These are phyloP conservation scores for Thaleichthys pacificus DNA, from an alignment of 2,797 vertebrate genomes.

Conservation along the genomic window DNA sequence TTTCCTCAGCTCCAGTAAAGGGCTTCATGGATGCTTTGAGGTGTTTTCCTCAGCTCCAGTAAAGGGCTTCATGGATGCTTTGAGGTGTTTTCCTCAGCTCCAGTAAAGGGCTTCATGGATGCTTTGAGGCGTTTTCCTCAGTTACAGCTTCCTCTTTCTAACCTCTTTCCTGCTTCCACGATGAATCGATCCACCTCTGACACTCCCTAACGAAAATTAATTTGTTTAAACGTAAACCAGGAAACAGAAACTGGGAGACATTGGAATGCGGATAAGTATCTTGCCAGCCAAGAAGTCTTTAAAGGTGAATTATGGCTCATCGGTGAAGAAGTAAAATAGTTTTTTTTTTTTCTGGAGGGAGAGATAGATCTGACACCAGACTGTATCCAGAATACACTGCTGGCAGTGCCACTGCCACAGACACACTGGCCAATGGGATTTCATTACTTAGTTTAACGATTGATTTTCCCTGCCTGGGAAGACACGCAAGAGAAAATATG, in stretches of 20 bases:
- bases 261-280: conserved; percentile 44
- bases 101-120: conserved; percentile 6
- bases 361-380: conserved; percentile 14
- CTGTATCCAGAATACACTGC: conserved; percentile 39
- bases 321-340: conserved; percentile 40
- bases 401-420: conserved; percentile 38
- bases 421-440: conserved; percentile 33
- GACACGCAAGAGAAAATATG: conserved; percentile 43
- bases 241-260: conserved; percentile 20
- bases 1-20: conserved; percentile 21
- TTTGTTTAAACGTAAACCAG: conserved; percentile 41
- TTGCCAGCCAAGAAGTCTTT: conserved; percentile 21
- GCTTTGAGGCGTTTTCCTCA: conserved; percentile 6
- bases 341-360: conserved; percentile 41
- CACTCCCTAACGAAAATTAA: conserved; percentile 25
- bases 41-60: conserved; percentile 16
- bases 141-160: conserved; percentile 12
- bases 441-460: conserved; percentile 60
- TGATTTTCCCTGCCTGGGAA: conserved; percentile 53
- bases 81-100: conserved; percentile 5
- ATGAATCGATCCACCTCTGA: conserved; percentile 20
- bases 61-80: background rate
- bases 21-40: background rate
- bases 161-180: conserved; percentile 19
- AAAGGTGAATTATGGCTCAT: conserved; percentile 51